Conservation (phyloP, 2,888 invertebrate species). For the Orthosia gracilis region DNA sequence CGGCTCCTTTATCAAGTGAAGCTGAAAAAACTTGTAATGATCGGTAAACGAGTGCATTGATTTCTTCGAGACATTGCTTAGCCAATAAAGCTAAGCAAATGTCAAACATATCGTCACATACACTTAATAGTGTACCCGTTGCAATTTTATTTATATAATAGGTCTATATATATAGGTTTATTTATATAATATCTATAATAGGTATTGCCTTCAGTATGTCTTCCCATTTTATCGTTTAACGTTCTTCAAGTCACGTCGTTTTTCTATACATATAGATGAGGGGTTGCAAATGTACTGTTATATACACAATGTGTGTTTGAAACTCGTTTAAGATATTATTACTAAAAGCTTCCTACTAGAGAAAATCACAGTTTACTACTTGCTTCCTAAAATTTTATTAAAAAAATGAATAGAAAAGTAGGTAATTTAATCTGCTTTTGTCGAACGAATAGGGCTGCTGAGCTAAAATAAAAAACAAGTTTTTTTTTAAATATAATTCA, state of each 20-base stretch:
- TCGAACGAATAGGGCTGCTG: neutral
- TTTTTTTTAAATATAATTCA: too few relatives aligned
- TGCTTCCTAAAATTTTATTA: neutral
- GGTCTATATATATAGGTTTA: constrained; percentile 21
- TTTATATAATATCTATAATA: constrained; percentile 10
- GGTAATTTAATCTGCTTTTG: neutral
- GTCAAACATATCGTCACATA: neutral
- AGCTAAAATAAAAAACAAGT: too few relatives aligned
- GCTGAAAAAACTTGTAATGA: neutral
- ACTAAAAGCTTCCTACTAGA: neutral
- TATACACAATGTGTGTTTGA: constrained; percentile 35
- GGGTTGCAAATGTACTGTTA: constrained; percentile 26
- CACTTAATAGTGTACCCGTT: constrained; percentile 7
- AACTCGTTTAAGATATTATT: constrained; percentile 37
- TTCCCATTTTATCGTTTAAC: constrained; percentile 42
- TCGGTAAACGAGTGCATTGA: neutral
- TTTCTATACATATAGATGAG: constrained; percentile 66
- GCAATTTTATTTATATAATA: constrained; percentile 22
- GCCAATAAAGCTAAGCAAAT: neutral
- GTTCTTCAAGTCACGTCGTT: constrained; percentile 59
- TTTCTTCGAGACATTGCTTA: neutral
- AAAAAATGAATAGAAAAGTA: too few relatives aligned
- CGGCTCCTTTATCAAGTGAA: neutral
- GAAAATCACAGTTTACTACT: neutral
- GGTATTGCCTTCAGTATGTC: constrained; percentile 31